Conservation (phyloP, 2,888 invertebrate genomes). For the Rhodophaea formosa region DNA sequence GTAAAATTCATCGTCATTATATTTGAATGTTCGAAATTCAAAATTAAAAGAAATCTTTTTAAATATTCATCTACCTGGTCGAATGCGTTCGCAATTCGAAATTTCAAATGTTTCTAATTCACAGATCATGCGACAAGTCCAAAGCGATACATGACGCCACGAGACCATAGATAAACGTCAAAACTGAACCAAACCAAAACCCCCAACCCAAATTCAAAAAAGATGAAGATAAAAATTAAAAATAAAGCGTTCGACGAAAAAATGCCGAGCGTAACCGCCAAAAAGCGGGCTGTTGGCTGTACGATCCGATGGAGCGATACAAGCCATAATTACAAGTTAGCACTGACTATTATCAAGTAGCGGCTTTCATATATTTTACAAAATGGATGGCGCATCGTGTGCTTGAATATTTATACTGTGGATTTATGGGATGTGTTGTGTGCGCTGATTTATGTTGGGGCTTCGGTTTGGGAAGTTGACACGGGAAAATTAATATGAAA, state of each 20-base stretch:
- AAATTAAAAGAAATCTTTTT: too few relatives aligned
- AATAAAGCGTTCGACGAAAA: slow-evolving; percentile 20
- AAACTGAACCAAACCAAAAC: slow-evolving; percentile 8
- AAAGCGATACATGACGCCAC: not conserved
- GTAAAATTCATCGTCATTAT: too few relatives aligned
- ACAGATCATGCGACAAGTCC: too few relatives aligned
- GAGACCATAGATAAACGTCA: not conserved
- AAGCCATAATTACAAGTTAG: slow-evolving; percentile 71
- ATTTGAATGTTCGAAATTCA: too few relatives aligned
- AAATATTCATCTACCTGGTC: too few relatives aligned
- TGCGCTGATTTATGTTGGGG: slow-evolving; percentile 55
- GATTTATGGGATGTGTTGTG: slow-evolving; percentile 66
- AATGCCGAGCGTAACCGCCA: slow-evolving; percentile 45
- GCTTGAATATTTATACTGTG: slow-evolving; percentile 76
- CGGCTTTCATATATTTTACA: slow-evolving; percentile 78
- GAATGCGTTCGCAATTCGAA: too few relatives aligned
- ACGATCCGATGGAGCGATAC: slow-evolving; percentile 65
- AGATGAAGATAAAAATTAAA: slow-evolving; percentile 22
- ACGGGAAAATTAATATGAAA: not conserved
- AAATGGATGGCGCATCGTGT: slow-evolving; percentile 69
- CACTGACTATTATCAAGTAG: slow-evolving; percentile 79
- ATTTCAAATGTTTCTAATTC: too few relatives aligned
- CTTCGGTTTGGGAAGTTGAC: slow-evolving; percentile 21
- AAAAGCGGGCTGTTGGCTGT: slow-evolving; percentile 49
- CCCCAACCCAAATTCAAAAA: not conserved